Evolutionary conservation across 2,888 invertebrate species (phyloP).

Genomic region (Rhagonycha fulva): DNA sequence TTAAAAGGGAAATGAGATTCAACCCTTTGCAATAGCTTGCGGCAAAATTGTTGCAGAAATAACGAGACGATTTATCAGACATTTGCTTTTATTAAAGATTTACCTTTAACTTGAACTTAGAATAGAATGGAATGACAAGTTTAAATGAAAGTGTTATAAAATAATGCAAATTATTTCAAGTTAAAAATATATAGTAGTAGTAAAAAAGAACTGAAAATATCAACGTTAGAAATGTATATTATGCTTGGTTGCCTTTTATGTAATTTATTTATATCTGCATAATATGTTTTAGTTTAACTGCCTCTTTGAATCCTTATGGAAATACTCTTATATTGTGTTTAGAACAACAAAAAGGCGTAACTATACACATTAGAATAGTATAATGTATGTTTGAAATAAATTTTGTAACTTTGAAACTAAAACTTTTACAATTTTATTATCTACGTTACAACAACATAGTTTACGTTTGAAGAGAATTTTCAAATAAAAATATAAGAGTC

Average conservation of each 20-base stretch:
- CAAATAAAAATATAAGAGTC: background rate
- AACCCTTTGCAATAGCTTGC: conserved; percentile 5
- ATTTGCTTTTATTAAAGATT: background rate
- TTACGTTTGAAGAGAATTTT: background rate
- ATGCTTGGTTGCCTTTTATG: background rate
- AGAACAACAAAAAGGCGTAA: background rate
- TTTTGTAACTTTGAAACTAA: background rate
- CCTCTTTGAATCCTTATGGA: background rate
- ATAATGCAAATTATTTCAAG: background rate
- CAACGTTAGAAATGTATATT: background rate
- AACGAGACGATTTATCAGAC: conserved; percentile 19
- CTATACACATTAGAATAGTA: background rate
- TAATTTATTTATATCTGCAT: background rate
- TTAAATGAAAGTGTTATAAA: background rate
- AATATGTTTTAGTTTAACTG: background rate
- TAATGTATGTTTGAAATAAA: background rate
- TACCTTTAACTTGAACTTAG: background rate
- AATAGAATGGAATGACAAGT: background rate
- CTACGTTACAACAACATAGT: background rate
- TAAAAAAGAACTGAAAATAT: background rate
- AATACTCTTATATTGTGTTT: background rate
- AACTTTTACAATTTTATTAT: background rate
- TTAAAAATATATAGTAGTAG: background rate
- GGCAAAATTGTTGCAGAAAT: conserved; percentile 16
- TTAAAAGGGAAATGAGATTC: conserved; percentile 16